These are phyloP conservation scores for Protonibea diacanthus DNA, from an alignment of 2,797 vertebrate genomes.

Conservation along the genomic window DNA sequence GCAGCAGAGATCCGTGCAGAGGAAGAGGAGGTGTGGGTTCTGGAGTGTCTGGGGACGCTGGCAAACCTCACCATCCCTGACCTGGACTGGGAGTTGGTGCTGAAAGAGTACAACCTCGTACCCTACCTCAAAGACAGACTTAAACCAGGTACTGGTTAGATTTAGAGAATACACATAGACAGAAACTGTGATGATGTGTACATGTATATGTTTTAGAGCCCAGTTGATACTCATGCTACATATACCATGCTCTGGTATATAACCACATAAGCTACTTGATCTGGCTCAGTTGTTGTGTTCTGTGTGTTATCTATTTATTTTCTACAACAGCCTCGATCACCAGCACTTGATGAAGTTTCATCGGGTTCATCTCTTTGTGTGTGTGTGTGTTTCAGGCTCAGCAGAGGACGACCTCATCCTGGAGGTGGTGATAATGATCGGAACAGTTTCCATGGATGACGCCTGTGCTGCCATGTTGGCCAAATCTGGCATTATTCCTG, in stretches of 20 bases:
- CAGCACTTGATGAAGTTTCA: neutral
- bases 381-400: constrained; percentile 82
- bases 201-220: neutral
- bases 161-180: neutral
- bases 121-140: constrained; percentile 94
- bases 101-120: constrained; percentile 95
- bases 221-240: neutral
- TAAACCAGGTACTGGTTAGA: constrained; percentile 87
- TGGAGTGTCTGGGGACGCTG: constrained; percentile 95
- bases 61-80: constrained; percentile 94
- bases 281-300: neutral
- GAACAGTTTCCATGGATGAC: constrained; percentile 96
- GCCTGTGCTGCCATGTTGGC: constrained; percentile 95
- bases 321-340: neutral
- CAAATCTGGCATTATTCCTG: constrained; percentile 97
- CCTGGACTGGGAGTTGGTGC: constrained; percentile 94
- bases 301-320: neutral
- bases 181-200: neutral
- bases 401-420: constrained; percentile 96
- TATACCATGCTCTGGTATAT: neutral
- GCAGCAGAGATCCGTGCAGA: constrained; percentile 92
- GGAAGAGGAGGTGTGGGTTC: constrained; percentile 94
- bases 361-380: neutral
- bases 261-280: neutral
- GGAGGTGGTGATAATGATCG: constrained; percentile 98